Percentiles rank a stretch among this genome's conserved stretches.
phyloP scores from a whole-genome alignment of 2,888 invertebrate species.

The Agrochola lychnidis region DNA sequence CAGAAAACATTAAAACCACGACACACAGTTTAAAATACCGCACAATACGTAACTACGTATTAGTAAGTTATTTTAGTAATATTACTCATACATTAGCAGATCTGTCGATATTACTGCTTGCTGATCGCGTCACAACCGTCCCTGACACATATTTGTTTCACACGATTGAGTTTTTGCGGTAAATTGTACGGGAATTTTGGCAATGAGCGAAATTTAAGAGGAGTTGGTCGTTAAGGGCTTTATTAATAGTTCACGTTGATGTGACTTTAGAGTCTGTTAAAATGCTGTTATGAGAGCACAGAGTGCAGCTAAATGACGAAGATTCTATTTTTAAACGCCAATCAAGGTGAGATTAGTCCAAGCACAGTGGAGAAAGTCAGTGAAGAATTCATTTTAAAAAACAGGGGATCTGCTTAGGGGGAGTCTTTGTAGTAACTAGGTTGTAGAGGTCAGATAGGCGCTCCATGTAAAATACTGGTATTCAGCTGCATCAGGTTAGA shows the following conservation, averaged over 20 bases:
- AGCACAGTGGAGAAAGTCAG: not conserved
- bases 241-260: slow-evolving; percentile 19
- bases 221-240: not conserved
- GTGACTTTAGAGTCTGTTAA: not conserved
- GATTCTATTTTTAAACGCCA: not conserved
- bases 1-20: slow-evolving; percentile 1
- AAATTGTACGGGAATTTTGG: slow-evolving; percentile 24
- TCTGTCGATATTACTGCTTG: slow-evolving; percentile 61
- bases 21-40: slow-evolving; percentile 25
- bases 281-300: not conserved
- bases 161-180: slow-evolving; percentile 52
- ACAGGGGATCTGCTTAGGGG: not conserved
- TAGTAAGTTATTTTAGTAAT: slow-evolving; percentile 65
- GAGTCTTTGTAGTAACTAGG: not conserved
- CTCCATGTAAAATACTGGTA: not conserved
- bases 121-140: slow-evolving; percentile 51
- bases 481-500: not conserved
- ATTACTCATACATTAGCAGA: slow-evolving; percentile 63
- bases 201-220: slow-evolving; percentile 3
- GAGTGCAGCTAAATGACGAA: not conserved
- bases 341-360: not conserved
- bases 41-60: slow-evolving; percentile 49
- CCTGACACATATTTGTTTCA: slow-evolving; percentile 61
- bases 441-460: not conserved
- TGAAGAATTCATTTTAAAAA: not conserved